These are phyloP conservation scores for Axea sp. DNA, from an alignment of 2,888 invertebrate species.

Conservation along the genomic window DNA sequence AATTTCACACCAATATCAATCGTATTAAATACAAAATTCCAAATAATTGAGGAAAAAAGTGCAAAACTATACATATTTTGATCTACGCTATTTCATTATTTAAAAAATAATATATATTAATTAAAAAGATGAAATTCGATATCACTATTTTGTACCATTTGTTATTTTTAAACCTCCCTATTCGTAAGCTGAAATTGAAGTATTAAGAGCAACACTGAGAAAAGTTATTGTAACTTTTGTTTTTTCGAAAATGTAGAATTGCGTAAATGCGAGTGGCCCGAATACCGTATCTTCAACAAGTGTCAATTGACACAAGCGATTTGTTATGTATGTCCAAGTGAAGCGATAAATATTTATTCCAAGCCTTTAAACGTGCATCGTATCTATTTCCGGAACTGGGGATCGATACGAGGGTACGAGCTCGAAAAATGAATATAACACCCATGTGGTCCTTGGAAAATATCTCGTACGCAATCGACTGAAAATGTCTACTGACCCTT, in stretches of 20 bases:
- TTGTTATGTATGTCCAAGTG: conserved; percentile 38
- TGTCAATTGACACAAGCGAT: conserved; percentile 44
- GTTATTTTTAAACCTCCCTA: conserved; percentile 19
- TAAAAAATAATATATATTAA: too few relatives aligned
- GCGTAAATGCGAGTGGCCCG: background rate
- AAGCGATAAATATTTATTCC: conserved; percentile 56
- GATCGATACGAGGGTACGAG: conserved; percentile 66
- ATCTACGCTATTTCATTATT: too few relatives aligned
- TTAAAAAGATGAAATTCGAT: conserved; percentile 10
- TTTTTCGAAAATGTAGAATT: conserved; percentile 21
- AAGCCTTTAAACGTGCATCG: conserved; percentile 62
- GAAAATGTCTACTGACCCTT: conserved; percentile 76
- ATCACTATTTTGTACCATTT: conserved; percentile 5
- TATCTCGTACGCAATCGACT: conserved; percentile 74
- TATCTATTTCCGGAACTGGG: conserved; percentile 63
- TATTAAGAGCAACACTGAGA: conserved; percentile 1
- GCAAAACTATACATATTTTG: too few relatives aligned
- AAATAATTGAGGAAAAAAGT: too few relatives aligned
- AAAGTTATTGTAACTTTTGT: background rate
- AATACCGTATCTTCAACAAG: conserved; percentile 37
- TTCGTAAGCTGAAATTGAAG: conserved; percentile 1
- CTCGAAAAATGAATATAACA: conserved; percentile 58
- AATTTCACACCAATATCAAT: too few relatives aligned
- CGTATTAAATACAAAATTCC: too few relatives aligned
- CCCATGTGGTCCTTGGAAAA: conserved; percentile 65